Evolutionary conservation across 37 sponge, comb jelly and placozoan species (phyloP).

Genomic region (Cladorhizidae sp.): DNA sequence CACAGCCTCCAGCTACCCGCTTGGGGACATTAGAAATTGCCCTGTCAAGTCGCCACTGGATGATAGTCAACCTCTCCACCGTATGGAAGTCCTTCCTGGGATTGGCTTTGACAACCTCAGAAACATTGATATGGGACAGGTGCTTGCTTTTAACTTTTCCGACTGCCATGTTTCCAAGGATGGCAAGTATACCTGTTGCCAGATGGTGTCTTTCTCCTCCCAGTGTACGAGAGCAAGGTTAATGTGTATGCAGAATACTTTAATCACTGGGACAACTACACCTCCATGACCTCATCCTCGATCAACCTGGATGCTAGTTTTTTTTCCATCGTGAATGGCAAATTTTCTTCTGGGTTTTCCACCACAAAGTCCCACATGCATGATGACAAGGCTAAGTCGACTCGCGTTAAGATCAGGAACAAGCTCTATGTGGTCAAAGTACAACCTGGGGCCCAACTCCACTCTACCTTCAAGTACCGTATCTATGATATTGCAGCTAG

Average conservation of each 20-base stretch:
- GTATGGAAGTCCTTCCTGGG: slow-evolving; percentile 77
- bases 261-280: slow-evolving; percentile 63
- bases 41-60: slow-evolving; percentile 18
- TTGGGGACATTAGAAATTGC: slow-evolving; percentile 78
- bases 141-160: slow-evolving; percentile 58
- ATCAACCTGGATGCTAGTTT: slow-evolving; percentile 47
- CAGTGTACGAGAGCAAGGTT: slow-evolving; percentile 55
- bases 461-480: slow-evolving; percentile 52
- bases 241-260: slow-evolving; percentile 52
- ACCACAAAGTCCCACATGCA: slow-evolving; percentile 37
- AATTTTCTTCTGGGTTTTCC: slow-evolving; percentile 55
- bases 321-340: slow-evolving; percentile 53
- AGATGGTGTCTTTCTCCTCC: slow-evolving; percentile 47
- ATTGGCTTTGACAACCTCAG: slow-evolving; percentile 77
- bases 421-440: slow-evolving; percentile 49
- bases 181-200: slow-evolving; percentile 72
- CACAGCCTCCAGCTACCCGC: slow-evolving; percentile 12
- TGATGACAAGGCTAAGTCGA: slow-evolving; percentile 37
- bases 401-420: slow-evolving; percentile 62
- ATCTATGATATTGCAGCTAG: slow-evolving; percentile 70
- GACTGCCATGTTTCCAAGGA: slow-evolving; percentile 63
- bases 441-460: slow-evolving; percentile 45
- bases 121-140: slow-evolving; percentile 70
- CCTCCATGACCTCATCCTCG: slow-evolving; percentile 43
- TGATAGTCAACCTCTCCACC: slow-evolving; percentile 37